phyloP scores from a whole-genome alignment of 2,888 invertebrate species.

The Agrochola circellaris region DNA sequence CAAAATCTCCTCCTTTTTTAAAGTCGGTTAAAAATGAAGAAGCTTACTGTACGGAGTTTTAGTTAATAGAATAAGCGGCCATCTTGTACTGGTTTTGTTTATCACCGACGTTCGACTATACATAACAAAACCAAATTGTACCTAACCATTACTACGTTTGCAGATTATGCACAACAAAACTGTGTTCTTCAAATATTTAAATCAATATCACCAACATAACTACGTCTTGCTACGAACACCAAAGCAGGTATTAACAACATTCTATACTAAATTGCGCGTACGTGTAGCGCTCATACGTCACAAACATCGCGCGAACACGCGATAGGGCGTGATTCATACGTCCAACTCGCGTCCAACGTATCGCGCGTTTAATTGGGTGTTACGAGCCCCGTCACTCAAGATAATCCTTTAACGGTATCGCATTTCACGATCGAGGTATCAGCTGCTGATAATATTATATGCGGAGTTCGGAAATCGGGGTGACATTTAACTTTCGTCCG shows the following conservation, averaged over 20 bases:
- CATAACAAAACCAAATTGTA: too few relatives aligned
- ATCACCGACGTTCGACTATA: background rate
- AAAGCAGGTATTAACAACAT: constrained; percentile 25
- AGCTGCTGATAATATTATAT: constrained; percentile 75
- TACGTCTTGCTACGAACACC: background rate
- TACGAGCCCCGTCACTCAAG: constrained; percentile 82
- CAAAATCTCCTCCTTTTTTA: too few relatives aligned
- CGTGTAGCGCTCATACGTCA: constrained; percentile 65
- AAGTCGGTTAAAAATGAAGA: too few relatives aligned
- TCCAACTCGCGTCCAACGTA: constrained; percentile 76
- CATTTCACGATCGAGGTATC: constrained; percentile 78
- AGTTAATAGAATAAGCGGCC: background rate
- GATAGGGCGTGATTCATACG: constrained; percentile 75
- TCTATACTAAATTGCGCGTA: constrained; percentile 31
- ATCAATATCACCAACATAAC: background rate
- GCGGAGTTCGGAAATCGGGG: constrained; percentile 35
- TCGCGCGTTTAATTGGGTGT: constrained; percentile 84
- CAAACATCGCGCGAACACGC: constrained; percentile 56
- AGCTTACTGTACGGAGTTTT: too few relatives aligned
- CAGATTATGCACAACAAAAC: too few relatives aligned
- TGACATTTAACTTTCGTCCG: background rate
- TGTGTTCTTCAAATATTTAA: background rate
- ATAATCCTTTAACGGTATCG: constrained; percentile 85
- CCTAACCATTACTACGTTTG: too few relatives aligned
- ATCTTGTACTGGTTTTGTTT: background rate